Conservation (phyloP, 2,888 invertebrate species). For the Drosophila mettleri region DNA sequence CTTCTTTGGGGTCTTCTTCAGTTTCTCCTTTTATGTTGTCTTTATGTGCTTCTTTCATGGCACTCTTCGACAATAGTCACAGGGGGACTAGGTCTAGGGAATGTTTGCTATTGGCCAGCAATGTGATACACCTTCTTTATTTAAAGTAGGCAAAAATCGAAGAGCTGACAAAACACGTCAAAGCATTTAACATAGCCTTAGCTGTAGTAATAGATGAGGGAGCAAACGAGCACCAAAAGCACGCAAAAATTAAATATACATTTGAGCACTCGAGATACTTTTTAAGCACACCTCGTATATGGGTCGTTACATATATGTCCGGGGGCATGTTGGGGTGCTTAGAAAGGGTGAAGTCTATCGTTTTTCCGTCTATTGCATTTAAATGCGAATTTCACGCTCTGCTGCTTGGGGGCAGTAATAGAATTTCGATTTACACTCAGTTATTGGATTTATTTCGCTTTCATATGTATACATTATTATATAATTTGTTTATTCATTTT, state of each 20-base stretch:
- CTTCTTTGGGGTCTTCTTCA: neutral
- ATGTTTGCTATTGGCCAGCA: neutral
- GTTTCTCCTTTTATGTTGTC: neutral
- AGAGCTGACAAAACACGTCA: neutral
- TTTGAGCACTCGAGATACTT: neutral
- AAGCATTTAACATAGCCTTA: too few relatives aligned
- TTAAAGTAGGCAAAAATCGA: neutral
- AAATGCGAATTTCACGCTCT: too few relatives aligned
- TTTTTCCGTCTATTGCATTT: too few relatives aligned
- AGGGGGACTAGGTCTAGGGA: neutral
- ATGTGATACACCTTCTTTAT: constrained; percentile 1
- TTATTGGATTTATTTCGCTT: constrained; percentile 67
- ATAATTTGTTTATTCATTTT: constrained; percentile 15
- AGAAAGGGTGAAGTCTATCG: too few relatives aligned
- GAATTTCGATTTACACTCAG: constrained; percentile 42
- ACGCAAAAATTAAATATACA: too few relatives aligned
- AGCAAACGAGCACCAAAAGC: too few relatives aligned
- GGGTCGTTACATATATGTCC: too few relatives aligned
- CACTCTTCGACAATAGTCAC: neutral
- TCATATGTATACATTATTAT: constrained; percentile 45
- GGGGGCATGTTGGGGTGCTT: too few relatives aligned
- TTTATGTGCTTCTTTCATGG: neutral
- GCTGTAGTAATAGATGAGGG: too few relatives aligned
- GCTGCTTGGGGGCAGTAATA: neutral
- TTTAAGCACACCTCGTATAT: neutral